Conservation (phyloP, 2,113 vertebrate genomes). For the Etheostoma spectabile region DNA sequence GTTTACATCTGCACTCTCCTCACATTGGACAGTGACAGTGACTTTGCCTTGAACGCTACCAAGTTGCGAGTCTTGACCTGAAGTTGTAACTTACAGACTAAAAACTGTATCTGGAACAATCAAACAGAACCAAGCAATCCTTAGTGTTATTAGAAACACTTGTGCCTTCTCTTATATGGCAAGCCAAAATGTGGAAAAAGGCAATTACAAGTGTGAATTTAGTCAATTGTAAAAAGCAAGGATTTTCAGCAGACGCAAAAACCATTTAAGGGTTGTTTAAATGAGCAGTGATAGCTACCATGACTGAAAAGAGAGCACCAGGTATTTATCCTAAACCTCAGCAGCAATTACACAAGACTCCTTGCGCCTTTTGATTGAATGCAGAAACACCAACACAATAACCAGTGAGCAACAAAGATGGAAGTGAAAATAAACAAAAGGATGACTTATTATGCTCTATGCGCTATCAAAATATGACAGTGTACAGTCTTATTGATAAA, state of each 20-base stretch:
- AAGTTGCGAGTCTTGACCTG: too few relatives aligned
- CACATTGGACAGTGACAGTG: too few relatives aligned
- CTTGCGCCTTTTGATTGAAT: background rate
- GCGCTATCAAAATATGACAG: background rate
- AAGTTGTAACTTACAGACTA: too few relatives aligned
- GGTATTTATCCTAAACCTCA: background rate
- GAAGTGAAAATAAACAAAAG: background rate
- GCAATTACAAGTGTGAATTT: too few relatives aligned
- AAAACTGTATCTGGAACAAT: too few relatives aligned
- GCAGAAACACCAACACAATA: background rate
- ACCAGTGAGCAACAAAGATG: background rate
- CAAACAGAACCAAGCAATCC: too few relatives aligned
- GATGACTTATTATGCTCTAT: background rate
- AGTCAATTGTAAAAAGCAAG: background rate
- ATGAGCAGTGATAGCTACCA: background rate
- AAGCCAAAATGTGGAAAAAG: too few relatives aligned
- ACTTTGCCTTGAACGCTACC: too few relatives aligned
- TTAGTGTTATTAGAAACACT: too few relatives aligned
- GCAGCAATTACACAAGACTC: background rate
- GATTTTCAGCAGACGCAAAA: background rate
- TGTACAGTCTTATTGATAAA: background rate
- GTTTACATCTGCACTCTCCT: too few relatives aligned
- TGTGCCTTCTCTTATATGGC: too few relatives aligned
- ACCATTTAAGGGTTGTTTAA: background rate
- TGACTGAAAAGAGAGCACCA: background rate